Base-by-base conservation (phyloP, 2,113 vertebrate genomes). In the Centrocercus urophasianus region DNA sequence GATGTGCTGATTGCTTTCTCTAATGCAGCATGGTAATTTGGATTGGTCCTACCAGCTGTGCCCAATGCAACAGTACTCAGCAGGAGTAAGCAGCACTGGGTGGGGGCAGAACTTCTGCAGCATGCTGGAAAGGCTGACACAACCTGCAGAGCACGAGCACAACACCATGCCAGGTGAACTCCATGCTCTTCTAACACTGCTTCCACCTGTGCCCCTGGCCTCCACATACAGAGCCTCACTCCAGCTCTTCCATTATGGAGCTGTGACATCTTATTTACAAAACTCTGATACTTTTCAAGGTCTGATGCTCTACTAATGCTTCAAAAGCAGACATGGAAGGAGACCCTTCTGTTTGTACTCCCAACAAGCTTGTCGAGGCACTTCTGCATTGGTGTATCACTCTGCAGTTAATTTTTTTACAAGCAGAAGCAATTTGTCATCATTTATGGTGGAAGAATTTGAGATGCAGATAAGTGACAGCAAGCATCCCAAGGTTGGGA, bases 101-200 rank as follows among this genome's bases (percentile, higher is more conserved):
- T 6, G 28, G 21, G 48, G 19, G 16, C 16, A 13, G 32, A 50
- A 45, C n/a, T 79, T 42, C 30, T 47, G 32, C n/a, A 34, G 18
- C 1, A 3, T 12, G 30, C 56, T 43, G 67, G 54, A 42, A 50
- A 43, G 36, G 30, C 67, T 67, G 52, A n/a, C 27, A 12, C 19
- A 16, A 34, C 6, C 40, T 54, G 47, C 11, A 36, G 5, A 43
- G 13, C 21, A 25, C 0, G 1, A 80, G 4, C 36, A 21, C 36
- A 38, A 5, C 15, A 6, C 60, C 25, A 4, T 8, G 42, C 5
- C 42, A 52, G n/a, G 28, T 80, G 16, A 63, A 18, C 24, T 32
- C 50, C 24, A 17, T 19, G 16, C 24, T 30, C 66, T 78, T n/a
- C 24, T 57, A 38, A 42, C 70, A 40, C 17, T 36, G 10, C 54